Percentiles rank a stretch among this genome's conserved stretches.
Conservation (phyloP, 2,888 invertebrate species). For the Pasiphila rectangulata region DNA sequence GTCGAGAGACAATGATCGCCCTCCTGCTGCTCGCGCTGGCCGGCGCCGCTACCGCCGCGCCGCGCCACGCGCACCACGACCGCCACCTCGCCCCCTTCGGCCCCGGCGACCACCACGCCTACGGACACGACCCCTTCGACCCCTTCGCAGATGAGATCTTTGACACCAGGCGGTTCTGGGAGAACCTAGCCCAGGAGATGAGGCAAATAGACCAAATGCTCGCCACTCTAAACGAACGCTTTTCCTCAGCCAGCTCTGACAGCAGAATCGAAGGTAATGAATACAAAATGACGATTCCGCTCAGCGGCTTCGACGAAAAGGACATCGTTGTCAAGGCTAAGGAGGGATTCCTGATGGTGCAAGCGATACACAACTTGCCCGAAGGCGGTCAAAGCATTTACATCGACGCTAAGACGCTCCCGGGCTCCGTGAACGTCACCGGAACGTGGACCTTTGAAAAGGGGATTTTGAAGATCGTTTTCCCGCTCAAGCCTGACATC, state of each 20-base stretch:
- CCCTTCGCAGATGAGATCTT: too few species aligned
- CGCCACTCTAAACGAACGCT: background rate
- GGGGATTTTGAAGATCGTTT: constrained; percentile 50
- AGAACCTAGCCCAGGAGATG: background rate
- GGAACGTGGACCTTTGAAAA: constrained; percentile 59
- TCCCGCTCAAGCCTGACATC: constrained; percentile 45
- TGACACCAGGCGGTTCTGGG: background rate
- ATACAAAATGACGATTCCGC: background rate
- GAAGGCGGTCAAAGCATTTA: background rate
- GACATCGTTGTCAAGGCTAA: background rate
- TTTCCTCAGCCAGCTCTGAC: background rate
- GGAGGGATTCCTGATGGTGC: background rate
- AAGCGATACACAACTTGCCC: background rate
- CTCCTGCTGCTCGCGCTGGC: constrained; percentile 44
- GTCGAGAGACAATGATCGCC: constrained; percentile 45
- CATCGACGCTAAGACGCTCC: background rate
- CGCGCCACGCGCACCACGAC: constrained; percentile 36
- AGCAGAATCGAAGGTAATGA: background rate
- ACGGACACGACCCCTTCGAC: constrained; percentile 14
- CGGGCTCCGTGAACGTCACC: constrained; percentile 48
- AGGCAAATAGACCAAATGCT: background rate
- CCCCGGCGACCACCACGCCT: too few species aligned
- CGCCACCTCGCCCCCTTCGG: constrained; percentile 18
- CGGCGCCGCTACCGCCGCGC: constrained; percentile 54
- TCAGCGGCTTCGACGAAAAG: background rate